Percentiles rank a stretch among this genome's conserved stretches.
Evolutionary conservation across 2,888 invertebrate species (phyloP).

Genomic region (Drosophila borealis): DNA sequence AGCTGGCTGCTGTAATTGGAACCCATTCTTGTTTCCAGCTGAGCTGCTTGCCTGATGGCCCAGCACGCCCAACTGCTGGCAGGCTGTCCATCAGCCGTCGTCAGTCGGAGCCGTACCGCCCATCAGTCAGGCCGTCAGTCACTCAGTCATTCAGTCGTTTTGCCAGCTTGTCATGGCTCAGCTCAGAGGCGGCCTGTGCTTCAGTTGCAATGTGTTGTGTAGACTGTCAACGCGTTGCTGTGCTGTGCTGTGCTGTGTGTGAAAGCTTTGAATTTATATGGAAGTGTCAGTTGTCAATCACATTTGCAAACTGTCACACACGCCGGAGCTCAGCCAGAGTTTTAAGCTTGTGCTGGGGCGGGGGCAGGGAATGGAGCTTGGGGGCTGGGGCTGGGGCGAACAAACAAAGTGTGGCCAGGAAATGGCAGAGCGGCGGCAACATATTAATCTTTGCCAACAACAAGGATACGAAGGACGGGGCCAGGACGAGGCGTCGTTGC

Average conservation of each 20-base stretch:
- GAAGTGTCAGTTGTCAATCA: conserved; percentile 82
- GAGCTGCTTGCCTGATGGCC: conserved; percentile 38
- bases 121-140: conserved; percentile 42
- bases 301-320: conserved; percentile 81
- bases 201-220: conserved; percentile 51
- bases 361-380: conserved; percentile 19
- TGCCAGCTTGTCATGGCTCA: conserved; percentile 61
- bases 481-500: conserved; percentile 47
- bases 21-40: conserved; percentile 38
- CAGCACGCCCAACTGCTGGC: conserved; percentile 51
- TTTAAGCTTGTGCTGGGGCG: conserved; percentile 10
- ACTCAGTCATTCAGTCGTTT: conserved; percentile 29
- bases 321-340: conserved; percentile 31
- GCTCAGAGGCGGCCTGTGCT: conserved; percentile 42
- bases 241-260: conserved; percentile 47
- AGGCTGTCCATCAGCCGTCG: conserved; percentile 48
- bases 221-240: conserved; percentile 64
- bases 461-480: conserved; percentile 51
- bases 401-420: conserved; percentile 57
- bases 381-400: conserved; percentile 25
- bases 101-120: conserved; percentile 35
- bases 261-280: conserved; percentile 81
- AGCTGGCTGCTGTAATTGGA: conserved; percentile 41
- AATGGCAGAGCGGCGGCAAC: conserved; percentile 66
- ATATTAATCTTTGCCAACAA: conserved; percentile 79